These are phyloP conservation scores for Taxidea taxus DNA, from an alignment of 2,113 vertebrate species.

Conservation along the genomic window DNA sequence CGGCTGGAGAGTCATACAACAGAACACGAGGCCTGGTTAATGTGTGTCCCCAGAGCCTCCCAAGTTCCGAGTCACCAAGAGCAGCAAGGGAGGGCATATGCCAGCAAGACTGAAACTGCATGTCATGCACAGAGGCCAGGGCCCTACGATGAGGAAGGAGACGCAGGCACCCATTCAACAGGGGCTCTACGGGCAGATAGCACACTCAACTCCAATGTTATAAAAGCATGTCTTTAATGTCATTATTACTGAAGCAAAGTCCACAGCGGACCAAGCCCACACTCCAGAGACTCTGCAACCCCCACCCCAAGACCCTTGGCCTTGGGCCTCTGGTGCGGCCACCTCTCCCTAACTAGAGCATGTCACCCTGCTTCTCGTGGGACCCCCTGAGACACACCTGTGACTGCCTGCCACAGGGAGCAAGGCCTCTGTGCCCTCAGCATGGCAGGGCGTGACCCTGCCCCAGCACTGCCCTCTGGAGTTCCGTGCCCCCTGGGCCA, in stretches of 20 bases:
- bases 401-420: not conserved
- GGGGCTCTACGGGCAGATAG: not conserved
- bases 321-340: not conserved
- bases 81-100: not conserved
- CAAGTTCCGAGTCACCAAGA: not conserved
- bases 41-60: not conserved
- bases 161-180: not conserved
- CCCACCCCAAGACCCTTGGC: not conserved
- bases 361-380: too few species aligned
- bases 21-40: not conserved
- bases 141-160: not conserved
- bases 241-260: not conserved
- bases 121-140: not conserved
- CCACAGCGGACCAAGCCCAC: too few species aligned
- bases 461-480: not conserved
- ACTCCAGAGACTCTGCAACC: too few species aligned
- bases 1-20: not conserved
- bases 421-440: rapidly evolving
- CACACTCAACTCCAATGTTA: not conserved
- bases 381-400: rapidly evolving
- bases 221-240: not conserved
- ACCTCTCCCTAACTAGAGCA: not conserved
- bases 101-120: not conserved
- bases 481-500: not conserved
- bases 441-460: not conserved